Conservation (phyloP, 2,113 vertebrate species). For the Myrmecobius fasciatus region DNA sequence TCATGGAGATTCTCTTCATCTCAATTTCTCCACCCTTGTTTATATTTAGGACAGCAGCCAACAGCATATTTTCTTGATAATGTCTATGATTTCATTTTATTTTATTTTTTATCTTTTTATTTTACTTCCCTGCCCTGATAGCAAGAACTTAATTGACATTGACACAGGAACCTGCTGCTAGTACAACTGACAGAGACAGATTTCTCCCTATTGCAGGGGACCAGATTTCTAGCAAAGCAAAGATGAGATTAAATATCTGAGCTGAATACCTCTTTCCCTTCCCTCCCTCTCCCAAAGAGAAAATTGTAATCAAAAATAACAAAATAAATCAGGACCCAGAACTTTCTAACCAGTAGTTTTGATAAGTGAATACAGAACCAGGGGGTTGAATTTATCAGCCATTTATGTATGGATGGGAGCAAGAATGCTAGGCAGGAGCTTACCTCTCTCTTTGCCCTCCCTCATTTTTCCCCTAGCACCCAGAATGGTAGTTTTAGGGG, state of each 20-base stretch:
- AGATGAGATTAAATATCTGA: constrained; percentile 68
- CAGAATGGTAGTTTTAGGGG: neutral
- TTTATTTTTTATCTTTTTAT: neutral
- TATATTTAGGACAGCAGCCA: neutral
- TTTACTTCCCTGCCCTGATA: constrained; percentile 81
- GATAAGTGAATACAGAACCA: neutral
- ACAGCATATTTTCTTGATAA: neutral
- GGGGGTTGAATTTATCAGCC: constrained; percentile 11
- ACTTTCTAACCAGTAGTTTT: constrained; percentile 44
- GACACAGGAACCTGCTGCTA: constrained; percentile 81
- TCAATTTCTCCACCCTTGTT: neutral
- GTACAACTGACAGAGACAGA: constrained; percentile 69
- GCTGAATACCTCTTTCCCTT: constrained; percentile 52
- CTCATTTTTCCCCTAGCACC: neutral
- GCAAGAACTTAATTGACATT: constrained; percentile 77
- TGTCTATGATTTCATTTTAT: neutral
- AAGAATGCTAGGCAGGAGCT: neutral
- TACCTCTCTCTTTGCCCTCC: neutral
- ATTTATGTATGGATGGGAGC: neutral
- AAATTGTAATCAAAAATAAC: constrained; percentile 34
- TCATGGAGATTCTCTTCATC: neutral
- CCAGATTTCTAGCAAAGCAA: constrained; percentile 21
- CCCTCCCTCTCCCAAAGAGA: constrained; percentile 53
- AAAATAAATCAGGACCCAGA: constrained; percentile 32
- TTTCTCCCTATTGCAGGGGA: constrained; percentile 48